Evolutionary conservation across 1,140 invertebrate genomes (phyloP).

Genomic region (Calliopsis andreniformis): DNA sequence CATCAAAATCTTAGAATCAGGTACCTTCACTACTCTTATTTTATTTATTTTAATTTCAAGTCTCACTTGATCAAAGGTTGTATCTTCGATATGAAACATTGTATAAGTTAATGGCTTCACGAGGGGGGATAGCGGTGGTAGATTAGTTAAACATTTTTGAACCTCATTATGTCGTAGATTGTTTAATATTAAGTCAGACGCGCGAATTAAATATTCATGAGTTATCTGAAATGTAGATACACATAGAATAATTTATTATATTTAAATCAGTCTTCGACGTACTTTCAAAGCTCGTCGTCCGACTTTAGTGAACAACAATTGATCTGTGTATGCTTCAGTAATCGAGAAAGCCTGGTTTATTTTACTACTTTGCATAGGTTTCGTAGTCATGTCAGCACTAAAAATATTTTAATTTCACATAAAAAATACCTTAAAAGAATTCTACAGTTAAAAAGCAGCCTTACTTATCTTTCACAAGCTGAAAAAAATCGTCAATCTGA

Average conservation of each 20-base stretch:
- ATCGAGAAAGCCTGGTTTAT: constrained; percentile 52
- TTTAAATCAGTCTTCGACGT: no score
- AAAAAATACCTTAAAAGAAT: no score
- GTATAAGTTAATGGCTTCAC: constrained; percentile 85
- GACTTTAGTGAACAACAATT: constrained; percentile 75
- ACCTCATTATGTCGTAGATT: constrained; percentile 81
- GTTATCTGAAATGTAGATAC: constrained; percentile 80
- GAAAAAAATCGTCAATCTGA: constrained; percentile 84
- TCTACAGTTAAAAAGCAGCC: constrained; percentile 62
- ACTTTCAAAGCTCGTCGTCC: constrained; percentile 80
- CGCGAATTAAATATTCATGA: constrained; percentile 86
- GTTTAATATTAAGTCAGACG: constrained; percentile 85
- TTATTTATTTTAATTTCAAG: neutral
- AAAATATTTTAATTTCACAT: neutral
- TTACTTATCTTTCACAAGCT: constrained; percentile 80
- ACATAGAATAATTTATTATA: no score
- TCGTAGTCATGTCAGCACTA: constrained; percentile 52
- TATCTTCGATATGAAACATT: constrained; percentile 89
- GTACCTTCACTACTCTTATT: neutral
- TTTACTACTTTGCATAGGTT: neutral
- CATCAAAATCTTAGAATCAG: neutral
- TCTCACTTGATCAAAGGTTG: constrained; percentile 86
- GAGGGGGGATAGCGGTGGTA: constrained; percentile 80
- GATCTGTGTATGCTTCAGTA: constrained; percentile 76
- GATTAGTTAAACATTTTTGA: constrained; percentile 67